Conservation (phyloP, 2,888 invertebrate genomes). For the Ceriagrion tenellum region DNA sequence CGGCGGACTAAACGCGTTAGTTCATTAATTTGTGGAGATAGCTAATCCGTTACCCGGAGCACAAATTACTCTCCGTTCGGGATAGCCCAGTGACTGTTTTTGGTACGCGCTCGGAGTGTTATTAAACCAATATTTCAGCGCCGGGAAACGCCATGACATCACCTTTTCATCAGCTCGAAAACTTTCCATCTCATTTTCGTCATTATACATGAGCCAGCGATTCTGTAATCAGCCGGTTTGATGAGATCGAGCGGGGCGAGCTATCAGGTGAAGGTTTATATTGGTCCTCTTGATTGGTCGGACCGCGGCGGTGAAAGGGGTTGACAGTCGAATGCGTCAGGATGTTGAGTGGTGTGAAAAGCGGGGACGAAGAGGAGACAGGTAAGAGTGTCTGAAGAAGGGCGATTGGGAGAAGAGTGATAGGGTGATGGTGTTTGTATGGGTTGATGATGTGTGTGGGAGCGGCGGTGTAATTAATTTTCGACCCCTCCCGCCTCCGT, state of each 20-base stretch:
- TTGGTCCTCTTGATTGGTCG: background rate
- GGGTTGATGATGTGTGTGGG: conserved; percentile 26
- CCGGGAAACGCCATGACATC: background rate
- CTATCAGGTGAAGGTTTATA: background rate
- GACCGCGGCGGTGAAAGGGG: background rate
- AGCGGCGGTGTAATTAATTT: conserved; percentile 43
- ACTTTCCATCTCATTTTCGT: background rate
- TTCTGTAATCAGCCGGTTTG: background rate
- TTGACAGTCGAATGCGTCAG: background rate
- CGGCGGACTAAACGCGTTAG: background rate
- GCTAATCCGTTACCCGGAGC: background rate
- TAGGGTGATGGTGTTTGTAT: conserved; percentile 30
- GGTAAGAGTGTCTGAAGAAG: background rate
- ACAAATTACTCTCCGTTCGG: background rate
- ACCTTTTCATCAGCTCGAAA: background rate
- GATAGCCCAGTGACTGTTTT: background rate
- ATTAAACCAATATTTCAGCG: background rate
- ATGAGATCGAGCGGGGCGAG: background rate
- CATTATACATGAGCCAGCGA: background rate
- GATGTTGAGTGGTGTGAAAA: background rate
- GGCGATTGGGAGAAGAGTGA: background rate
- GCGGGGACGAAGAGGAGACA: background rate
- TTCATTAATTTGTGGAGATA: background rate
- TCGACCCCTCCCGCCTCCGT: conserved; percentile 40
- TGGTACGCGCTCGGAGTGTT: background rate